phyloP scores from a whole-genome alignment of 2,113 vertebrate genomes.

The Elgaria multicarinata region DNA sequence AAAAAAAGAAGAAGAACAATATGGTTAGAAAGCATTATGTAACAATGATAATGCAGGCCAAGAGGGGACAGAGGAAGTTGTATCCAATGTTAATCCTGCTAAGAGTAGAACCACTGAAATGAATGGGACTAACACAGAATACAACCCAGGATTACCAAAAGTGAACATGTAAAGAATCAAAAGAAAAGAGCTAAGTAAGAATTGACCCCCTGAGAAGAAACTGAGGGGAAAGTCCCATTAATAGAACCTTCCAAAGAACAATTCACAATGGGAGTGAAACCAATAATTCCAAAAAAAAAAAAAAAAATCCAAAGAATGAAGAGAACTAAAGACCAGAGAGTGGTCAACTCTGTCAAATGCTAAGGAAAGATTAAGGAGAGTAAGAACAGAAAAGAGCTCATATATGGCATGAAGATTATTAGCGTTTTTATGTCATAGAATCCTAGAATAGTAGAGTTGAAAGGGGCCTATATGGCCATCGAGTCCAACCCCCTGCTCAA shows the following conservation, averaged over 20 bases:
- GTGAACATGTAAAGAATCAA: background rate
- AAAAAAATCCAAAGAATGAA: background rate
- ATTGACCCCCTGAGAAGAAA: background rate
- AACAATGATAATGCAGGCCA: background rate
- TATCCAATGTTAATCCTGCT: too few species aligned
- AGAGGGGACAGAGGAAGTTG: background rate
- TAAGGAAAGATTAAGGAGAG: background rate
- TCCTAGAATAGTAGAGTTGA: too few species aligned
- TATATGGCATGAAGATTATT: background rate
- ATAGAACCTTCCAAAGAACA: background rate
- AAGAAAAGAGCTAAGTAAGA: background rate
- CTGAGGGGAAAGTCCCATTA: background rate
- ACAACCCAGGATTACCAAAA: background rate
- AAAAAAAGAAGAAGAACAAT: background rate
- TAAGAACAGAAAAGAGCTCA: background rate
- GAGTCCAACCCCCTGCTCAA: too few species aligned
- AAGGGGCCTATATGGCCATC: too few species aligned
- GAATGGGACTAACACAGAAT: too few species aligned
- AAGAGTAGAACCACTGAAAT: too few species aligned
- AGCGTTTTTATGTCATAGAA: too few species aligned
- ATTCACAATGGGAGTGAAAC: background rate
- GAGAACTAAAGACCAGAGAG: background rate
- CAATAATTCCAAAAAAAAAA: background rate
- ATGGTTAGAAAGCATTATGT: background rate
- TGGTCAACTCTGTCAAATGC: background rate